Conservation (phyloP, 2,113 vertebrate genomes). For the Pelvicachromis taeniatus region DNA sequence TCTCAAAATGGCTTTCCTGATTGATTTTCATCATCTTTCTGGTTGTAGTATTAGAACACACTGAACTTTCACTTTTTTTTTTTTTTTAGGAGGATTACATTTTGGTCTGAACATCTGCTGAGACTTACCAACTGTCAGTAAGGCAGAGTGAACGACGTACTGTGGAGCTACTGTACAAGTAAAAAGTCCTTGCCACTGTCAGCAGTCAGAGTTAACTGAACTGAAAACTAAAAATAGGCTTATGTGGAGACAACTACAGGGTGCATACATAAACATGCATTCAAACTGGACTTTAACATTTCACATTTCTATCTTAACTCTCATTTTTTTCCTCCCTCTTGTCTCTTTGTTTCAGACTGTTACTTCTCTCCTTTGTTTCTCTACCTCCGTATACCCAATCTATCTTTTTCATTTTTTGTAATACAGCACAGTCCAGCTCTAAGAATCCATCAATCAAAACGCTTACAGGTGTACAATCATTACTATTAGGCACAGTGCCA, state of each 20-base stretch:
- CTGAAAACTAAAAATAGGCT: neutral
- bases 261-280: neutral
- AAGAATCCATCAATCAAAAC: conserved; percentile 40
- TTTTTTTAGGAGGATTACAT: neutral
- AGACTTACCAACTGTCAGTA: neutral
- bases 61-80: neutral
- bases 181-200: neutral
- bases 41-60: neutral
- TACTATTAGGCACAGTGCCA: neutral
- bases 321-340: neutral
- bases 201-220: neutral
- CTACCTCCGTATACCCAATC: neutral
- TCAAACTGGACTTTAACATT: neutral
- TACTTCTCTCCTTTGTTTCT: neutral
- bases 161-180: neutral
- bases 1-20: neutral
- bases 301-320: neutral
- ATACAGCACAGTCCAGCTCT: neutral
- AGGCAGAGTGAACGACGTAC: neutral
- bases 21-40: neutral
- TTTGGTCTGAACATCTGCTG: neutral
- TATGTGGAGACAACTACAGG: neutral
- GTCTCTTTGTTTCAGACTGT: neutral
- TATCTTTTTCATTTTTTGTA: neutral
- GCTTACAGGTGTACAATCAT: conserved; percentile 18